These are phyloP conservation scores for Galaxias olidus DNA, from an alignment of 2,797 vertebrate genomes.

Conservation along the genomic window DNA sequence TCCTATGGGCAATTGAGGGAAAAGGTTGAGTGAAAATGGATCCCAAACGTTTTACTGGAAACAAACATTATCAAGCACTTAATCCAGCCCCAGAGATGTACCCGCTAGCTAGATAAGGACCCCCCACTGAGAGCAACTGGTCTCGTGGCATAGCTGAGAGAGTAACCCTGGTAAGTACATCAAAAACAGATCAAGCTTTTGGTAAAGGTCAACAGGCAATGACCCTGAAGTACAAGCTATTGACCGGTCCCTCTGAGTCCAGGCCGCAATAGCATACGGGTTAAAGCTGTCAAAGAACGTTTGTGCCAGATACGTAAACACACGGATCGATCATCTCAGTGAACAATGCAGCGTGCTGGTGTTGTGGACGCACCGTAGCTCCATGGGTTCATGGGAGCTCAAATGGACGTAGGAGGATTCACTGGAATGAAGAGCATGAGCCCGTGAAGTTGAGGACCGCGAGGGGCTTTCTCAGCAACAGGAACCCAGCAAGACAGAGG, in stretches of 20 bases:
- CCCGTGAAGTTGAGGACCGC: constrained; percentile 40
- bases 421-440: constrained; percentile 5
- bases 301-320: constrained; percentile 29
- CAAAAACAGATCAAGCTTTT: constrained; percentile 29
- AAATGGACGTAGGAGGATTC: constrained; percentile 23
- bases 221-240: constrained; percentile 42
- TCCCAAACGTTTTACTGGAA: too few relatives aligned
- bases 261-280: constrained; percentile 29
- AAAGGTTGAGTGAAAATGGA: too few relatives aligned
- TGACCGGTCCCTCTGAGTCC: constrained; percentile 28
- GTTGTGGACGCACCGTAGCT: constrained; percentile 35
- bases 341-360: constrained; percentile 31
- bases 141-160: too few relatives aligned
- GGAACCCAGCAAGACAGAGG: background rate
- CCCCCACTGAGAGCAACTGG: too few relatives aligned
- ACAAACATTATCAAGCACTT: too few relatives aligned
- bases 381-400: constrained; percentile 26
- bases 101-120: too few relatives aligned
- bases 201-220: constrained; percentile 46
- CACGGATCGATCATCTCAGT: constrained; percentile 34
- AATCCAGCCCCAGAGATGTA: too few relatives aligned
- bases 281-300: constrained; percentile 48
- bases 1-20: too few relatives aligned
- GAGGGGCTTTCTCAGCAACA: constrained; percentile 20
- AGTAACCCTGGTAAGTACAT: too few relatives aligned